Evolutionary conservation across 30 jellyfish, hydroid and myxozoan species (phyloP).

Genomic region (Mastigias papua): DNA sequence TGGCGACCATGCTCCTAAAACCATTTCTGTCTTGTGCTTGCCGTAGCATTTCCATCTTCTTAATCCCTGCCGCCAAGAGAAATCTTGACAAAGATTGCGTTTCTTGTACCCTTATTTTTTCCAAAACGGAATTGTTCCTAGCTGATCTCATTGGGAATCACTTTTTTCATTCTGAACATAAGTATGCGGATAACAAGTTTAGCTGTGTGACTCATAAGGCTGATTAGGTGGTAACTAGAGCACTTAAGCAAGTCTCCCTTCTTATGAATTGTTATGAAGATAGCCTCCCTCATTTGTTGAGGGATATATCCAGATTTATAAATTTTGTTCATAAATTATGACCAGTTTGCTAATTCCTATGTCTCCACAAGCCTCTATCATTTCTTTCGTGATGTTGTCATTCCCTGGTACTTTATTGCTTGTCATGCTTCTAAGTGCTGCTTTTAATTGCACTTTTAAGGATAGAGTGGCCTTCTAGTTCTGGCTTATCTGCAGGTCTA

Average conservation of each 20-base stretch:
- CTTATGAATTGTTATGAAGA: slow-evolving; percentile 22
- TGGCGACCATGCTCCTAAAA: not conserved
- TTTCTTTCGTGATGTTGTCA: not conserved
- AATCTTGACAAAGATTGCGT: slow-evolving; percentile 10
- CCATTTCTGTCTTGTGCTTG: not conserved
- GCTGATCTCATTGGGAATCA: slow-evolving; percentile 13
- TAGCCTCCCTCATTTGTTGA: not conserved
- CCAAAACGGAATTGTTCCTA: not conserved
- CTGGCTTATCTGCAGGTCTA: not conserved
- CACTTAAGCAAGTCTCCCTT: not conserved
- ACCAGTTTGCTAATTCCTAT: not conserved
- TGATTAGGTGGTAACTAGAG: not conserved
- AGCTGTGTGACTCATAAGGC: not conserved
- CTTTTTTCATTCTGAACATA: not conserved
- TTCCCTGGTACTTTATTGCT: slow-evolving; percentile 1
- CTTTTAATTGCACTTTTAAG: not conserved
- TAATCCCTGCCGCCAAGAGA: not conserved
- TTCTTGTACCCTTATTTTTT: slow-evolving; percentile 26
- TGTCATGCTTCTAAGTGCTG: not conserved
- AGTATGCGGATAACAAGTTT: not conserved
- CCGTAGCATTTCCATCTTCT: not conserved
- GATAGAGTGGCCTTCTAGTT: not conserved
- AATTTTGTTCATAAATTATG: not conserved
- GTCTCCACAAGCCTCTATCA: not conserved
- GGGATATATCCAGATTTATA: slow-evolving; percentile 15